Conservation (phyloP, 2,113 vertebrate genomes). For the Paradoxurus hermaphroditus region DNA sequence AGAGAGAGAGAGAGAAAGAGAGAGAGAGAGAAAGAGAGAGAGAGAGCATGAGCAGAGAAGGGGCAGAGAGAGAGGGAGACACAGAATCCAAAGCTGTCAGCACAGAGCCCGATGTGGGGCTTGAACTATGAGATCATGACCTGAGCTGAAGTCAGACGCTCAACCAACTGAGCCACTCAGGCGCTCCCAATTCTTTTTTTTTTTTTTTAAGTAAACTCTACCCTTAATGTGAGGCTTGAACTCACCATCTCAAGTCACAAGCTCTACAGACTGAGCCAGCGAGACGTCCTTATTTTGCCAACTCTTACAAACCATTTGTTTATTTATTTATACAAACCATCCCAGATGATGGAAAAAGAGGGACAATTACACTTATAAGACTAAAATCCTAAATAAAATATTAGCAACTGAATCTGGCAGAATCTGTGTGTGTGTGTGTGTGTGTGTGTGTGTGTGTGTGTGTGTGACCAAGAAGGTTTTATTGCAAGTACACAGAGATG, state of each 20-base stretch:
- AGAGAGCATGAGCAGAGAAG: too few relatives aligned
- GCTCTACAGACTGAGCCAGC: neutral
- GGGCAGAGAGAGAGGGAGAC: too few relatives aligned
- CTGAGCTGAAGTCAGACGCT: too few relatives aligned
- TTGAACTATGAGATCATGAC: too few relatives aligned
- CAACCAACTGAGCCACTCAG: too few relatives aligned
- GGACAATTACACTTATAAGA: neutral
- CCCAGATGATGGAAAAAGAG: neutral
- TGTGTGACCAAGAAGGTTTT: neutral
- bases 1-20: too few relatives aligned
- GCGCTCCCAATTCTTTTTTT: neutral
- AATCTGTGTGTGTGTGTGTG: neutral
- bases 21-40: too few relatives aligned
- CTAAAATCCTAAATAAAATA: constrained; percentile 12
- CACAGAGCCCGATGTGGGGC: too few relatives aligned
- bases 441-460: neutral
- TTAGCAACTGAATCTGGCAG: neutral
- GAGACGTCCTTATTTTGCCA: neutral
- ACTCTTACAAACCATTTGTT: neutral
- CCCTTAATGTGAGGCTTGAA: neutral
- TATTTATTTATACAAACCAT: constrained; percentile 5
- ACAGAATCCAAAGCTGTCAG: too few relatives aligned
- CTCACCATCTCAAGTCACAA: neutral
- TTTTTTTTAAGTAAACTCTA: neutral
- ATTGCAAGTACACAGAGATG: neutral